Conservation (phyloP, 2,888 invertebrate genomes). For the Tetanocera ferruginea region DNA sequence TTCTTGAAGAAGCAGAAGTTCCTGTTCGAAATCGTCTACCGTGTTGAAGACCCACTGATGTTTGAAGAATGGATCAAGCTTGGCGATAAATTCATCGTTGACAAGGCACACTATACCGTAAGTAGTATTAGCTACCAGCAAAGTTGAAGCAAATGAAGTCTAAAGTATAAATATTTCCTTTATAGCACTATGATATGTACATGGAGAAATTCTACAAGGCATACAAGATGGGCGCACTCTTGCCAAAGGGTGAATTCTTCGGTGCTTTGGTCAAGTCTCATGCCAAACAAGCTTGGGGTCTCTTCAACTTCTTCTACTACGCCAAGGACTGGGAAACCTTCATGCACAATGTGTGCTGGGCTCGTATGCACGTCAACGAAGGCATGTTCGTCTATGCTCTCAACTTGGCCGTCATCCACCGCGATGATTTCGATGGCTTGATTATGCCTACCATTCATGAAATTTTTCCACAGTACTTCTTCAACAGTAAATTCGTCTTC, state of each 20-base stretch:
- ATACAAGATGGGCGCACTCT: constrained; percentile 67
- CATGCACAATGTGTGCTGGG: constrained; percentile 78
- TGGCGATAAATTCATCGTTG: constrained; percentile 51
- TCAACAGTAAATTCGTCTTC: constrained; percentile 79
- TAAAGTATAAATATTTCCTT: background rate
- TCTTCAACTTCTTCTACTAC: constrained; percentile 78
- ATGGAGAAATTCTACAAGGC: constrained; percentile 62
- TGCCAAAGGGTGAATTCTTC: constrained; percentile 74
- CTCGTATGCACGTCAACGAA: constrained; percentile 78
- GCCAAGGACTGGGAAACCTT: constrained; percentile 81
- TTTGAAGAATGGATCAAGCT: constrained; percentile 63
- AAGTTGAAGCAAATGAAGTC: constrained; percentile 21
- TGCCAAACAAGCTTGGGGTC: constrained; percentile 72
- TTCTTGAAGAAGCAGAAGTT: constrained; percentile 61
- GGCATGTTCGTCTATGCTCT: constrained; percentile 82
- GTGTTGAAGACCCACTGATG: constrained; percentile 56
- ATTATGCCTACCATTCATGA: constrained; percentile 82
- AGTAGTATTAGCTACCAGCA: constrained; percentile 34
- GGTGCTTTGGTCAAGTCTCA: constrained; percentile 70
- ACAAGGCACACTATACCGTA: constrained; percentile 57
- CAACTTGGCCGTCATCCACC: constrained; percentile 78
- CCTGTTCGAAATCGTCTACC: constrained; percentile 58
- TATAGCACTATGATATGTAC: constrained; percentile 54
- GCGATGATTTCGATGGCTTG: constrained; percentile 77
- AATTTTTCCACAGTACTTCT: constrained; percentile 82